phyloP scores from a whole-genome alignment of 2,113 vertebrate species.

The Indicator maculatus region DNA sequence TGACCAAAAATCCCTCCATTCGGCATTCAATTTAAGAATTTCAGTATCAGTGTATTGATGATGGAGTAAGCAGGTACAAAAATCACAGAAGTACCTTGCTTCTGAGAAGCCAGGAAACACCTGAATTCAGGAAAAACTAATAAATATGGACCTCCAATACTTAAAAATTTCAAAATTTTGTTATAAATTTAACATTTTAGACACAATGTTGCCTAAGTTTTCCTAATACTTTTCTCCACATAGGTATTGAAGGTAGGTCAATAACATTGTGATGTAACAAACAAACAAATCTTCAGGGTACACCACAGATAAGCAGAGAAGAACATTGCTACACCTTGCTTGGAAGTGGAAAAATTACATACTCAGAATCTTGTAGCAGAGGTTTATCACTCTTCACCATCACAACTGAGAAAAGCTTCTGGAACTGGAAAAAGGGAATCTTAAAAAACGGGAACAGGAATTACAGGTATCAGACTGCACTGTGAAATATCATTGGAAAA shows the following conservation, averaged over 20 bases:
- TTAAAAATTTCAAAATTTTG: neutral
- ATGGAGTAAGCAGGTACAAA: neutral
- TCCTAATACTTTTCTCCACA: neutral
- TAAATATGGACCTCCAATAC: neutral
- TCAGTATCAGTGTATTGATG: neutral
- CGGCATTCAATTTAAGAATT: neutral
- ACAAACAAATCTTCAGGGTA: neutral
- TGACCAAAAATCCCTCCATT: neutral
- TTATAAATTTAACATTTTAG: neutral
- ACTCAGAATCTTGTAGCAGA: neutral
- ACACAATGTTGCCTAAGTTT: neutral
- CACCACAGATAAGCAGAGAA: neutral
- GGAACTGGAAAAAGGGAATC: neutral
- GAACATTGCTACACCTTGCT: neutral
- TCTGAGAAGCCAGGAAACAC: neutral
- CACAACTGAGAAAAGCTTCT: neutral
- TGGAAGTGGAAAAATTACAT: neutral
- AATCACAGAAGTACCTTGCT: neutral
- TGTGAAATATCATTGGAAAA: accelerated
- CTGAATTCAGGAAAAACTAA: neutral
- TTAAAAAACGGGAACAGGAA: neutral
- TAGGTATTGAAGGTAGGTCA: neutral
- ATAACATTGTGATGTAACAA: neutral
- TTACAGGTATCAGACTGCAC: neutral
- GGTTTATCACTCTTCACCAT: neutral